Evolutionary conservation across 1,140 invertebrate genomes (phyloP).

Genomic region (Eupeodes corollae): DNA sequence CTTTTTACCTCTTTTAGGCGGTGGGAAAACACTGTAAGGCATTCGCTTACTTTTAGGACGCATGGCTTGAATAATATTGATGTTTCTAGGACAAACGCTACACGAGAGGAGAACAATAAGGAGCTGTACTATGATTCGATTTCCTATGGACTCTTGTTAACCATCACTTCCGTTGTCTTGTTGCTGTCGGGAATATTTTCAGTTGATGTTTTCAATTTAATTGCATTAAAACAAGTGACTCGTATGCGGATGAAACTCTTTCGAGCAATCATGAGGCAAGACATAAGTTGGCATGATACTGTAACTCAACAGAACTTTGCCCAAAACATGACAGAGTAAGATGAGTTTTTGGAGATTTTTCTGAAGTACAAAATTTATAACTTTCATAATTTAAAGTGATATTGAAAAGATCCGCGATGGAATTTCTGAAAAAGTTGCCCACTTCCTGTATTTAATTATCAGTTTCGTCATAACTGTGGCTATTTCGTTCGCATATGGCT

Average conservation of each 20-base stretch:
- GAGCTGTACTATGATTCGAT: slow-evolving; percentile 53
- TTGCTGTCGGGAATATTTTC: slow-evolving; percentile 53
- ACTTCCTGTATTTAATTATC: slow-evolving; percentile 55
- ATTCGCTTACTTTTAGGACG: background rate
- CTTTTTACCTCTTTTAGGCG: slow-evolving; percentile 39
- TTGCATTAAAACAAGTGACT: slow-evolving; percentile 53
- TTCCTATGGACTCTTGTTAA: slow-evolving; percentile 50
- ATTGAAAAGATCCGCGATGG: slow-evolving; percentile 72
- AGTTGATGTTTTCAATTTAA: slow-evolving; percentile 54
- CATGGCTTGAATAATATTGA: background rate
- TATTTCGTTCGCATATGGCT: slow-evolving; percentile 59
- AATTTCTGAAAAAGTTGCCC: slow-evolving; percentile 71
- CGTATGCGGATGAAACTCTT: slow-evolving; percentile 60
- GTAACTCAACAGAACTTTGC: slow-evolving; percentile 77
- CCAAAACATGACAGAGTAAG: slow-evolving; percentile 71
- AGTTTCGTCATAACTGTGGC: slow-evolving; percentile 52
- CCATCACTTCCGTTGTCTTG: slow-evolving; percentile 46
- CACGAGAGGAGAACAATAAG: slow-evolving; percentile 41
- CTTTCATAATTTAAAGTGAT: slow-evolving; percentile 48
- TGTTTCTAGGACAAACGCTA: slow-evolving; percentile 40
- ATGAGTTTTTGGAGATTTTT: background rate
- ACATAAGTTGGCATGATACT: slow-evolving; percentile 84
- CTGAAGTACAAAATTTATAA: background rate
- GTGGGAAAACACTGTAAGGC: slow-evolving; percentile 43
- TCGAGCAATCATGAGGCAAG: slow-evolving; percentile 67